Percentiles rank a stretch among this genome's conserved stretches.
These are phyloP conservation scores for Eubasilissa splendida DNA, from an alignment of 2,888 invertebrate species.

Conservation along the genomic window DNA sequence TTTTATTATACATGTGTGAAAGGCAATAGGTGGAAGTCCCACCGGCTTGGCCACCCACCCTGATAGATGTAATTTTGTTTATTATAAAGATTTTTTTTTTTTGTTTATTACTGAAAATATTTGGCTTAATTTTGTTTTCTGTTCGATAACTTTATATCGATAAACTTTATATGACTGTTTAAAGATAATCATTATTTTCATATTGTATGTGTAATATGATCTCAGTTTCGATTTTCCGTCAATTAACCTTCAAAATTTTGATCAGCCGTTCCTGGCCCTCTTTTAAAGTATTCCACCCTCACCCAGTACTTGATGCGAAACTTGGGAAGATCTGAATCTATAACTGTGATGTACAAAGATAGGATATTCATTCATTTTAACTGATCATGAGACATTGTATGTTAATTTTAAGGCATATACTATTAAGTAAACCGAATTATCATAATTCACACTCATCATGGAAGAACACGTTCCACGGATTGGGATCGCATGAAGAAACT, in stretches of 20 bases:
- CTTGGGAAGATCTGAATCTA: constrained; percentile 57
- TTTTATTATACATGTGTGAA: constrained; percentile 14
- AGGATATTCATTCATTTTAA: constrained; percentile 72
- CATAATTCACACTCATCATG: constrained; percentile 33
- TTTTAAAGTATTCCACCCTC: constrained; percentile 38
- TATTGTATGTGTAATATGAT: constrained; percentile 56
- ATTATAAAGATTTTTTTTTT: constrained; percentile 39
- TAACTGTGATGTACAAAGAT: constrained; percentile 72
- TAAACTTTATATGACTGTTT: constrained; percentile 47
- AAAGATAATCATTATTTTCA: constrained; percentile 52
- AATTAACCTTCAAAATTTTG: constrained; percentile 50
- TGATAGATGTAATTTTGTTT: constrained; percentile 37
- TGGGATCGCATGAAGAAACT: constrained; percentile 14
- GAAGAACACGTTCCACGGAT: background rate
- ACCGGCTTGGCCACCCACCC: constrained; percentile 21
- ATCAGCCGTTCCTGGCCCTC: background rate
- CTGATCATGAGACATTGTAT: constrained; percentile 49
- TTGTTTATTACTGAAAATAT: constrained; percentile 44
- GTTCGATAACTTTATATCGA: constrained; percentile 51
- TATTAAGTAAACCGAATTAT: constrained; percentile 33
- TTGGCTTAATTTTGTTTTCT: constrained; percentile 47
- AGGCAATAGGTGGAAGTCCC: constrained; percentile 17
- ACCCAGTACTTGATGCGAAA: constrained; percentile 45
- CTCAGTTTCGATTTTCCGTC: constrained; percentile 57
- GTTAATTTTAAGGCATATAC: constrained; percentile 53